Conservation (phyloP, 2,797 vertebrate species). For the Peromyscus aztecus region DNA sequence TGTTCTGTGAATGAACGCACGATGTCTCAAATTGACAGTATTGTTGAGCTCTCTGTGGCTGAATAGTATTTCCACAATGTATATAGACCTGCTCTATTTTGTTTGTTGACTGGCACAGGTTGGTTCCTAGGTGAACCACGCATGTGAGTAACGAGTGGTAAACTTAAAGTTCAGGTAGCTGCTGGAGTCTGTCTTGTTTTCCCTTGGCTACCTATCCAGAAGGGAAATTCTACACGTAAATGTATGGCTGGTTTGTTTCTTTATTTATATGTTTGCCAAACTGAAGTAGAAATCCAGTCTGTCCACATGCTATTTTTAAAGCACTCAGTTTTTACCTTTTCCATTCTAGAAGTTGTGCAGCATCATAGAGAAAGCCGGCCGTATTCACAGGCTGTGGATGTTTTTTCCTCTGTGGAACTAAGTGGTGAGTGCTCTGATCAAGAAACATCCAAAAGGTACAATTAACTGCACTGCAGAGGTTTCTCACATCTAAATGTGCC, state of each 20-base stretch:
- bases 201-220: not conserved
- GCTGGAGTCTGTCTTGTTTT: not conserved
- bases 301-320: not conserved
- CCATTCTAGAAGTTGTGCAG: not conserved
- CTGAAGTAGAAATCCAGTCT: not conserved
- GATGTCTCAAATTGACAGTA: not conserved
- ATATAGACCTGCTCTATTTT: too few species aligned
- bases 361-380: not conserved
- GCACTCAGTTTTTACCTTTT: not conserved
- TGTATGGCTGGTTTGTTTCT: not conserved
- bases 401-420: not conserved
- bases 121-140: not conserved
- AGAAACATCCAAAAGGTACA: not conserved
- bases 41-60: not conserved
- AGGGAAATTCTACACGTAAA: not conserved
- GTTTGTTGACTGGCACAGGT: not conserved
- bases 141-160: not conserved
- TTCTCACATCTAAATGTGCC: not conserved
- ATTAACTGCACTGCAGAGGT: not conserved
- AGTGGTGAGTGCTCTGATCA: not conserved
- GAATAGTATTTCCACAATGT: not conserved
- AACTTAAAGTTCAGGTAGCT: not conserved
- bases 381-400: not conserved
- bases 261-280: conserved; percentile 1
- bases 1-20: not conserved